Conservation (phyloP, 1,140 invertebrate species). For the Brachionus koreanus region DNA sequence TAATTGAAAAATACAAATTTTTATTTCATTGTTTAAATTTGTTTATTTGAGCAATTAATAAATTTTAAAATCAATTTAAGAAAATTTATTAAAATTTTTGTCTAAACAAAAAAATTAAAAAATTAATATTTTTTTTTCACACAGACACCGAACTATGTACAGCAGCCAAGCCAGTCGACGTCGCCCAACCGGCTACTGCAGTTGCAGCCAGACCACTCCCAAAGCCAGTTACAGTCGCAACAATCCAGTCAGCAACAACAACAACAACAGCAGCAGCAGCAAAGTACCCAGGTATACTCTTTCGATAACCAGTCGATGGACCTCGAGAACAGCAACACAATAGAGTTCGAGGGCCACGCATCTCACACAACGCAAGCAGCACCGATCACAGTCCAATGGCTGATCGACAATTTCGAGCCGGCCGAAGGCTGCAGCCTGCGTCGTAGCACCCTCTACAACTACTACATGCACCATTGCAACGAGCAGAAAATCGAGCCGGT, state of each 20-base stretch:
- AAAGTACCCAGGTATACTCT: background rate
- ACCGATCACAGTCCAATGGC: conserved; percentile 64
- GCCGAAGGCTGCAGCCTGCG: conserved; percentile 94
- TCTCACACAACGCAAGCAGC: conserved; percentile 38
- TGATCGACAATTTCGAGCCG: conserved; percentile 95
- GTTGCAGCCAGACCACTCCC: background rate
- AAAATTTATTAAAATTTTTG: too few species aligned
- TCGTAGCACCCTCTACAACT: conserved; percentile 88
- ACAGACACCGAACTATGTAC: conserved; percentile 1
- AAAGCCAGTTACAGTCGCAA: background rate
- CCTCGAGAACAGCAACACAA: background rate
- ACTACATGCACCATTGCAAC: conserved; percentile 88
- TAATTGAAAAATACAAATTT: too few species aligned
- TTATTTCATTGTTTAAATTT: too few species aligned
- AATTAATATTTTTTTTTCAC: background rate
- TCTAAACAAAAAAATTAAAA: background rate
- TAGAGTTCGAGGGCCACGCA: conserved; percentile 27
- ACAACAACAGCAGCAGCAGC: background rate
- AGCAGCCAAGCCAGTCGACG: background rate
- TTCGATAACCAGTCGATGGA: background rate
- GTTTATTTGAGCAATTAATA: too few species aligned
- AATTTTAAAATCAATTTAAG: too few species aligned
- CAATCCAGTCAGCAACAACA: background rate
- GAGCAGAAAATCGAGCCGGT: conserved; percentile 93
- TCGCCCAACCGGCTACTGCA: background rate